Base-by-base conservation (phyloP, 2,888 invertebrate species). In the Mesochorus sp. region DNA sequence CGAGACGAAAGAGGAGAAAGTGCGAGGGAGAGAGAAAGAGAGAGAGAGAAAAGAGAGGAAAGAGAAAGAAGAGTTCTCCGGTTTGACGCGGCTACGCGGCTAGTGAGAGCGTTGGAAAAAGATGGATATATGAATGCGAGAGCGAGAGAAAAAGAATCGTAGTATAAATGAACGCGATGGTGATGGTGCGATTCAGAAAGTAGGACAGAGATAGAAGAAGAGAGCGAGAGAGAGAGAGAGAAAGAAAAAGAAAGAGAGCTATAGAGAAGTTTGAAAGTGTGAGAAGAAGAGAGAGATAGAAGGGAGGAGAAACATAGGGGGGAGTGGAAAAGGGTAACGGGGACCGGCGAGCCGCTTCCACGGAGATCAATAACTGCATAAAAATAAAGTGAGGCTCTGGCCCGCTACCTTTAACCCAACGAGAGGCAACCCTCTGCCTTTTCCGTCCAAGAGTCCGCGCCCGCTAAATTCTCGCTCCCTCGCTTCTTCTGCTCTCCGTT, bases 341-440 rank as follows among this genome's bases (percentile, higher is more conserved):
- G 73, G 76, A 82, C 77, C 79, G 79, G 79, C 79, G 82, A 82
- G 82, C 82, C 87, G 86, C 82, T 88, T 88, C 89, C 86, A 88
- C 88, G 86, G 87, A 90, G 90, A 90, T 91, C 90, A 90, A 90
- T 91, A 91, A 90, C 90, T 91, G 90, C 90, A 91, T 91, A 90
- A 90, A 91, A 90, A 90, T 90, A 91, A 90, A 90, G 89, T 87
- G 89, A 89, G 89, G 87, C 89, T 90, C 89, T 89, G 87, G 90
- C 89, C 89, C 88, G 88, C 89, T 89, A 89, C 89, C 89, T 90
- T 90, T 89, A 89, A 88, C 89, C 88, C 89, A 87, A 88, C 88
- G 83, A 81, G 82, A 82, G 57, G 68, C 67, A 73, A 83, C 86
- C 64, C 68, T 64, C 78, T 66, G 55, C 72, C 77, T 74, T 79